phyloP scores from a whole-genome alignment of 2,888 invertebrate genomes.

The Perithous albicinctus region DNA sequence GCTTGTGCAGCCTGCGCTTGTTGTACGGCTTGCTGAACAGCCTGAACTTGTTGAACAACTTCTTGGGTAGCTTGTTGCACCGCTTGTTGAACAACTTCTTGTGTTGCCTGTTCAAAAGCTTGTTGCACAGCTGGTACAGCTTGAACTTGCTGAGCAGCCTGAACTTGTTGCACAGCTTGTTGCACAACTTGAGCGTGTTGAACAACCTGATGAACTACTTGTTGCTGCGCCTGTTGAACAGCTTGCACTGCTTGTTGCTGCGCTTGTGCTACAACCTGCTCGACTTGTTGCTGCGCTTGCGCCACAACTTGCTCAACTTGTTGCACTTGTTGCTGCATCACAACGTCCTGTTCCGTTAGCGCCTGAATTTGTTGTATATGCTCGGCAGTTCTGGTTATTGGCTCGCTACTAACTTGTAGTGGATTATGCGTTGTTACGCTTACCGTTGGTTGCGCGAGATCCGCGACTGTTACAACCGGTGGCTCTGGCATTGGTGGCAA shows the following conservation, averaged over 20 bases:
- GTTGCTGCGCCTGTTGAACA: conserved; percentile 83
- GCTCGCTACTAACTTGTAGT: conserved; percentile 75
- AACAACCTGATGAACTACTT: conserved; percentile 83
- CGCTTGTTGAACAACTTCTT: conserved; percentile 81
- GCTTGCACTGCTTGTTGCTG: conserved; percentile 83
- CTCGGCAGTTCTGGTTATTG: conserved; percentile 68
- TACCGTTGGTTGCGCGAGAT: conserved; percentile 72
- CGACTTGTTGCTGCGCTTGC: conserved; percentile 83
- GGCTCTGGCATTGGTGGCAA: conserved; percentile 80
- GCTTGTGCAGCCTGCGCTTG: conserved; percentile 83
- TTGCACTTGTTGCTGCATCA: conserved; percentile 81
- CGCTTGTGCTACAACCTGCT: conserved; percentile 83
- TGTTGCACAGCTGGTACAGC: conserved; percentile 81
- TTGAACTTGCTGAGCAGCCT: conserved; percentile 82
- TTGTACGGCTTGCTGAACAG: conserved; percentile 83
- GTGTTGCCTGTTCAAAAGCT: conserved; percentile 80
- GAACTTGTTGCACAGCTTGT: conserved; percentile 83
- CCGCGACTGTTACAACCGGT: conserved; percentile 75
- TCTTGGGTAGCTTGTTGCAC: conserved; percentile 82
- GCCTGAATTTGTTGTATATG: conserved; percentile 79
- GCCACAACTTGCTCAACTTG: conserved; percentile 83
- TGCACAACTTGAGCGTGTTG: conserved; percentile 83
- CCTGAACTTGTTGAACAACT: conserved; percentile 81
- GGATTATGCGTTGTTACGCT: conserved; percentile 75
- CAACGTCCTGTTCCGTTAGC: conserved; percentile 79